Evolutionary conservation across 2,888 invertebrate genomes (phyloP), one percentile per base, ranked within the genome.

Genomic region (Platycnemis pennipes): DNA sequence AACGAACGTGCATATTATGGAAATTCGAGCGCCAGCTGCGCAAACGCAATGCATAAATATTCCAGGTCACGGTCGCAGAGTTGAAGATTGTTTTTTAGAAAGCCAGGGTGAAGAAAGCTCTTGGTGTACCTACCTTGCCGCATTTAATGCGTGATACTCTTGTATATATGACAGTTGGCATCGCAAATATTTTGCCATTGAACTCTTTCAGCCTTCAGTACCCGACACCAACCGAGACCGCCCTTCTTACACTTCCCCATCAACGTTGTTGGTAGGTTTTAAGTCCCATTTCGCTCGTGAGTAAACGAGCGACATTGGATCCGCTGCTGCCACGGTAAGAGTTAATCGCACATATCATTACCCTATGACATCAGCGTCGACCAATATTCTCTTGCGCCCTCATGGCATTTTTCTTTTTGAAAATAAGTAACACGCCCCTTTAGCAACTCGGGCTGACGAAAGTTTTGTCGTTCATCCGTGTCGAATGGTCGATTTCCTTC

Each of bases 391-490:
- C 45, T 26, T 46, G 26, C 22, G 46, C 44, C 86, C n/a, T n/a
- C 13, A n/a, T 46, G 45, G n/a, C 45, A 45, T 46, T 87, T 45
- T 46, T 45, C 45, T 87, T 45, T 86, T 44, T 44, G 13, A 46
- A 87, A 44, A 22, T 19, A 46, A 44, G 26, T 4, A 26, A 19
- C 45, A 45, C 87, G 46, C 46, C 87, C 87, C 44, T n/a, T 87
- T 45, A 26, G 8, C 31, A 87, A 26, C 19, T 46, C 26, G 13
- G 45, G 26, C 45, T 11, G 87, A 46, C 26, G 87, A 46, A 16
- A 46, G 45, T 87, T 87, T 87, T 46, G 87, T 87, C 87, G 26
- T 87, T 46, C 11, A 13, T n/a, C 44, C 87, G 87, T 87, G 46
- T 87, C 87, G 26, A 87, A 87, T 45, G 45, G 87, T 42, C 44